Evolutionary conservation across 2,113 vertebrate species (phyloP).

Genomic region (Syrrhaptes paradoxus): DNA sequence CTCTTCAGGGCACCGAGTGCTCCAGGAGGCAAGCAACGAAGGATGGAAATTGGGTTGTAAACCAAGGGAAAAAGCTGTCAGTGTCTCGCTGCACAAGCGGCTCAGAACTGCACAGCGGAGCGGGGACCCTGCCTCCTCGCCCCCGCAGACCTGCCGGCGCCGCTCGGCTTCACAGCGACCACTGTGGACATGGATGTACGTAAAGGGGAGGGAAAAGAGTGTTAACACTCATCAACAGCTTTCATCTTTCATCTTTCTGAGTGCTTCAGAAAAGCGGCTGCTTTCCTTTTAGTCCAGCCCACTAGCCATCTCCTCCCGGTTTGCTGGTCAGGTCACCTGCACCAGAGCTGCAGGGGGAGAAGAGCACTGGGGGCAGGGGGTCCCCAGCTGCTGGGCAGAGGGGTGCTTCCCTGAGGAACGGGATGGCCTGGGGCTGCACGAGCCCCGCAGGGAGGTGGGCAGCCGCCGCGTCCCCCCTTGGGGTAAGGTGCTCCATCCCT

Average conservation of each 20-base stretch:
- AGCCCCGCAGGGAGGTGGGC: rapidly evolving
- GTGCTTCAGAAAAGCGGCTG: neutral
- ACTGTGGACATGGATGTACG: neutral
- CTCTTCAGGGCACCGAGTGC: neutral
- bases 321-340: neutral
- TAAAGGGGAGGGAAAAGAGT: neutral
- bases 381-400: neutral
- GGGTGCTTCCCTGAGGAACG: neutral
- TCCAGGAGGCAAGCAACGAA: neutral
- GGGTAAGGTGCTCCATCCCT: neutral
- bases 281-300: neutral
- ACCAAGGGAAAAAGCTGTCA: neutral
- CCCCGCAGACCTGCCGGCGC: neutral
- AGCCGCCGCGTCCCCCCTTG: rapidly evolving
- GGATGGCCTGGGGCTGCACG: rapidly evolving
- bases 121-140: neutral
- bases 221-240: neutral
- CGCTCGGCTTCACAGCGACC: neutral
- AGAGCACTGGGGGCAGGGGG: rapidly evolving
- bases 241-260: too few species aligned
- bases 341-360: neutral
- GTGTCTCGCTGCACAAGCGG: neutral
- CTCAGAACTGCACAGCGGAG: neutral
- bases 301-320: neutral
- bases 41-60: neutral